Evolutionary conservation across 2,113 vertebrate genomes (phyloP), one percentile per base, ranked within the genome.

Genomic region (Ranitomeya imitator): DNA sequence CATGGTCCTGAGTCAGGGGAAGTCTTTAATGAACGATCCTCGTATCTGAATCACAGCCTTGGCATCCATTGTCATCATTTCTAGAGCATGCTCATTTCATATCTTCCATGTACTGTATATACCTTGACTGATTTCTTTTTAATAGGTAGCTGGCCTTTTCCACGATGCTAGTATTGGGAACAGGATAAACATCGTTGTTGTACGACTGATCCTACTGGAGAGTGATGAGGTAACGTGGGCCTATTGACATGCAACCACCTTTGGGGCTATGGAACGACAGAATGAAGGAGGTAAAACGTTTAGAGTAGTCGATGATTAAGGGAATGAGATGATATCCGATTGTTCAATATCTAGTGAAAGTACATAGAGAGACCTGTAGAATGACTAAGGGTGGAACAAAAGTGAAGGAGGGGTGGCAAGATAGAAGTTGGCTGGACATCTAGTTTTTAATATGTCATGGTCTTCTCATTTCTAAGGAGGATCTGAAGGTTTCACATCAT

Each of bases 151-250:
- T 0, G 97, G 98, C 31, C 91, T 99, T 80, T 99, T 96, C 93
- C 95, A 94, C 21, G 96, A 99, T 11, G 92, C 97, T 91, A 99
- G 96, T 92, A 97, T 99, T 0, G 98, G 98, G 89, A 99, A 99
- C 89, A 94, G 97, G 60, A 95, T 99, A 93, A 97, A 99, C 91
- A 96, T 99, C 1, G 97, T 96, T 0, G 92, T 99, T 0, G 98
- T 99, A 91, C 95, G 97, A 2, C 95, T 99, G 82, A 93, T 99
- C 89, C 92, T 99, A 74, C 93, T 99, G 92, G 97, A 99, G 90
- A 91, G 96, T 0, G 97, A 99, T 0, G 97, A 98, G 97, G 98
- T 99, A 91, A 95, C 90, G 78, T 21, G 21, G 19, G 2, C 80
- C 71, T 76, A 88, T 37, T 88, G 86, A 76, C 86, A 83, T 88